These are phyloP conservation scores for Rhaphigaster nebulosa DNA, from an alignment of 2,888 invertebrate genomes.

Conservation along the genomic window DNA sequence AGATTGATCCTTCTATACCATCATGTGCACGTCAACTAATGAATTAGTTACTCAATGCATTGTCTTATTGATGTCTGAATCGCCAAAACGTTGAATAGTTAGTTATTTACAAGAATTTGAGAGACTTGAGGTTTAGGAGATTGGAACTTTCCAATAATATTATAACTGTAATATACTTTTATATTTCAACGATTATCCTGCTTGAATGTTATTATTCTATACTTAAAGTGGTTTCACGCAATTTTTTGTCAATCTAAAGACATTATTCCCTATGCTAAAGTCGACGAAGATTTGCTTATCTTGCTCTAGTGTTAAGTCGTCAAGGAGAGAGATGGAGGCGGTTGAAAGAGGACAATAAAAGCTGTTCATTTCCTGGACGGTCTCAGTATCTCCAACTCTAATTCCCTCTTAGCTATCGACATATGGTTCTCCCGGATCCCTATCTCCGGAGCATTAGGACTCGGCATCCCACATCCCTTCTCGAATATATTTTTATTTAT, in stretches of 20 bases:
- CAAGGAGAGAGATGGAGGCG: conserved; percentile 7
- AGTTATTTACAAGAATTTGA: too few species aligned
- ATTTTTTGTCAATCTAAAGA: background rate
- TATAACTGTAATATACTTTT: too few species aligned
- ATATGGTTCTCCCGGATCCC: background rate
- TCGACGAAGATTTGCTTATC: background rate
- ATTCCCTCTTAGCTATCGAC: conserved; percentile 37
- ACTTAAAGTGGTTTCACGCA: too few species aligned
- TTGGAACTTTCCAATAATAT: too few species aligned
- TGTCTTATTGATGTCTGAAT: too few species aligned
- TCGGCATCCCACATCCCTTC: background rate
- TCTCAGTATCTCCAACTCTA: background rate
- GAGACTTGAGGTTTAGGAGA: too few species aligned
- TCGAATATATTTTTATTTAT: conserved; percentile 11
- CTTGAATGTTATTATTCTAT: too few species aligned
- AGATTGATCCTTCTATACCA: too few species aligned
- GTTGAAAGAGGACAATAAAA: background rate
- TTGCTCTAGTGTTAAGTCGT: background rate
- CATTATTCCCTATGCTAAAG: background rate
- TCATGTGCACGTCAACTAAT: too few species aligned
- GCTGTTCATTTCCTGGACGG: background rate
- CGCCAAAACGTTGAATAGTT: too few species aligned
- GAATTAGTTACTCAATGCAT: too few species aligned
- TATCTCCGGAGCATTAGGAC: background rate
- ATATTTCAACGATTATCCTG: too few species aligned